A percentile compares a stretch with the other conserved stretches of the same genome.
These are phyloP conservation scores for Margarornis squamiger DNA, from an alignment of 2,797 vertebrate genomes.

Conservation along the genomic window DNA sequence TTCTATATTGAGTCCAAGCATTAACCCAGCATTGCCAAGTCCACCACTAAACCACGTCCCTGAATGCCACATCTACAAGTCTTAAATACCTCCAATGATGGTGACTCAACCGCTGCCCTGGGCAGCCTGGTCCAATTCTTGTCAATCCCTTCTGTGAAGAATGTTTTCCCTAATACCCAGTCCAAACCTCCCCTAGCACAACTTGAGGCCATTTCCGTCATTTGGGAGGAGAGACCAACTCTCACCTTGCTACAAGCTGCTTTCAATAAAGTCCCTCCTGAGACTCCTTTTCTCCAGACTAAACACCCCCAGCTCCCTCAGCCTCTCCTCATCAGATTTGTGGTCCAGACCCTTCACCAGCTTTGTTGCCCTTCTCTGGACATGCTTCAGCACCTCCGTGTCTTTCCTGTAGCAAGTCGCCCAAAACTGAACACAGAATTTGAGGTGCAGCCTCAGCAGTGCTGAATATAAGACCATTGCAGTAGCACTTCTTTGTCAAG, in stretches of 20 bases:
- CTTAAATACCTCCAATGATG: not conserved
- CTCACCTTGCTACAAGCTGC: no score
- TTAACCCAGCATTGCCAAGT: not conserved
- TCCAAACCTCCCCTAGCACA: not conserved
- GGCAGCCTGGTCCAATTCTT: not conserved
- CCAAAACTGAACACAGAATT: not conserved
- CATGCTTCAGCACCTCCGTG: fast-evolving
- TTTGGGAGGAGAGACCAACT: not conserved
- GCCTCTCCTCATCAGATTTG: not conserved
- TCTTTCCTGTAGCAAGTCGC: not conserved
- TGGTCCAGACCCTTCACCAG: not conserved
- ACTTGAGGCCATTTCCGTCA: not conserved
- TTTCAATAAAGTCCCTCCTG: not conserved
- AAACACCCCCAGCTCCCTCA: not conserved
- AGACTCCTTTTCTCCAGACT: not conserved
- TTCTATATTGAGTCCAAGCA: fast-evolving
- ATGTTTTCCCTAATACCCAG: not conserved
- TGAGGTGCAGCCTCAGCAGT: fast-evolving
- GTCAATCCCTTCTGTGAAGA: not conserved
- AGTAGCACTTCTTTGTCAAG: not conserved
- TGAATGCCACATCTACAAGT: fast-evolving
- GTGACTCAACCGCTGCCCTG: not conserved
- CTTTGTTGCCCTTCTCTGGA: not conserved
- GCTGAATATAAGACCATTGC: fast-evolving
- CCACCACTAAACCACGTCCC: not conserved